Conservation (phyloP, 2,113 vertebrate genomes). For the Aspiorhynchus laticeps region DNA sequence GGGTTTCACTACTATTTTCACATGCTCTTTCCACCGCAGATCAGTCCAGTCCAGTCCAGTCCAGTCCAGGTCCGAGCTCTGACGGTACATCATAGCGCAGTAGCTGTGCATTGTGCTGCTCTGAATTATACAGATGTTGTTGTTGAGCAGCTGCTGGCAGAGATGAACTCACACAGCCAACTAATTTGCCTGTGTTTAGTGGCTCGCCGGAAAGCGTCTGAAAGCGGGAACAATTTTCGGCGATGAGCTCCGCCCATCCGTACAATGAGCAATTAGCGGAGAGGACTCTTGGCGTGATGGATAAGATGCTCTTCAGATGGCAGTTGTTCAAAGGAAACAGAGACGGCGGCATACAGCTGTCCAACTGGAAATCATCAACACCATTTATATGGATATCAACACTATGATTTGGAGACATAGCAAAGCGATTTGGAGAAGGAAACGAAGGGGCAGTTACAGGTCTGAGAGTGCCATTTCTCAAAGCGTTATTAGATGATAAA, state of each 20-base stretch:
- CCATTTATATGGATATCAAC: not conserved
- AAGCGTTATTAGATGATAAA: not conserved
- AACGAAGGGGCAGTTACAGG: not conserved
- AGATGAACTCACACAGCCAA: slow-evolving; percentile 43
- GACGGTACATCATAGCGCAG: not conserved
- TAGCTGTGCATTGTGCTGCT: slow-evolving; percentile 29
- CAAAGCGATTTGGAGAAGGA: not conserved
- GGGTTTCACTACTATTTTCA: not conserved
- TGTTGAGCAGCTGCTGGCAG: slow-evolving; percentile 26
- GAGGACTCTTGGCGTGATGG: slow-evolving; percentile 30
- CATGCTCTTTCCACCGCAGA: not conserved
- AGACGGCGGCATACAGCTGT: not conserved
- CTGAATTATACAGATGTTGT: slow-evolving; percentile 56
- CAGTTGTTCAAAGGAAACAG: slow-evolving; percentile 34
- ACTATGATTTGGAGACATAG: not conserved
- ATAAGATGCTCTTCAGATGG: slow-evolving; percentile 16
- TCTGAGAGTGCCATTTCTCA: not conserved
- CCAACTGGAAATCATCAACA: not conserved
- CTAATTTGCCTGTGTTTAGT: slow-evolving; percentile 38
- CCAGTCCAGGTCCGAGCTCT: not conserved
- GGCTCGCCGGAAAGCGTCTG: not conserved
- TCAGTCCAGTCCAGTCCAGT: not conserved
- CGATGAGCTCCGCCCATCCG: not conserved
- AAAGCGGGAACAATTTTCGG: not conserved
- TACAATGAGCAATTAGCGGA: slow-evolving; percentile 46